Conservation (phyloP, 2,797 vertebrate species). For the Pseudochirops corinnae region DNA sequence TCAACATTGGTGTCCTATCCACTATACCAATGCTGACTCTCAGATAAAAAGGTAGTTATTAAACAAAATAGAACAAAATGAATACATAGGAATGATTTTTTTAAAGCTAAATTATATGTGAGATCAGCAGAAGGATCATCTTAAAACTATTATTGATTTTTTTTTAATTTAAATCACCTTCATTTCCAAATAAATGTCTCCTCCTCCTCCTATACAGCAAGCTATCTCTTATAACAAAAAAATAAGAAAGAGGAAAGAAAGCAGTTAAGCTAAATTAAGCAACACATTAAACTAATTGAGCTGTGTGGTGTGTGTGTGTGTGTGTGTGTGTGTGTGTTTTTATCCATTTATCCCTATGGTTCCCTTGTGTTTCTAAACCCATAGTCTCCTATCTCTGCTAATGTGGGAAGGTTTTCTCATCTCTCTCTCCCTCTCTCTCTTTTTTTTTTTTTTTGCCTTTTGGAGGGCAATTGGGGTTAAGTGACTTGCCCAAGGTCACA, state of each 20-base stretch:
- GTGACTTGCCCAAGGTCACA: no score
- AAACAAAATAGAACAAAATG: neutral
- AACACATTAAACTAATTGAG: neutral
- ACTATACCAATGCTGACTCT: neutral
- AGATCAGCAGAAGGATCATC: neutral
- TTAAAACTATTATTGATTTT: neutral
- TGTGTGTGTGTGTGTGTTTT: neutral
- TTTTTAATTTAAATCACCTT: neutral
- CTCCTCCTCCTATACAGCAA: neutral
- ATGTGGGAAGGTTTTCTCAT: neutral
- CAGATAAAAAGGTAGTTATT: neutral
- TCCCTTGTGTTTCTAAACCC: neutral
- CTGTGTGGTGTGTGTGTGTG: neutral
- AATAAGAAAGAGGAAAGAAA: neutral
- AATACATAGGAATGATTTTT: neutral
- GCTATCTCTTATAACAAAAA: neutral
- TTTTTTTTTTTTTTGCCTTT: no score
- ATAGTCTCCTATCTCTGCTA: neutral
- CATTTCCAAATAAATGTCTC: neutral
- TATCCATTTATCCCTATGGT: neutral
- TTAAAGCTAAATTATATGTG: neutral
- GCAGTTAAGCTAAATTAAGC: neutral
- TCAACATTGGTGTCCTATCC: neutral
- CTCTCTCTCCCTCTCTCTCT: neutral
- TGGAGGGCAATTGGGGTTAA: no score